Base-by-base conservation (phyloP, 2,113 vertebrate species). In the Sebastes fasciatus region DNA sequence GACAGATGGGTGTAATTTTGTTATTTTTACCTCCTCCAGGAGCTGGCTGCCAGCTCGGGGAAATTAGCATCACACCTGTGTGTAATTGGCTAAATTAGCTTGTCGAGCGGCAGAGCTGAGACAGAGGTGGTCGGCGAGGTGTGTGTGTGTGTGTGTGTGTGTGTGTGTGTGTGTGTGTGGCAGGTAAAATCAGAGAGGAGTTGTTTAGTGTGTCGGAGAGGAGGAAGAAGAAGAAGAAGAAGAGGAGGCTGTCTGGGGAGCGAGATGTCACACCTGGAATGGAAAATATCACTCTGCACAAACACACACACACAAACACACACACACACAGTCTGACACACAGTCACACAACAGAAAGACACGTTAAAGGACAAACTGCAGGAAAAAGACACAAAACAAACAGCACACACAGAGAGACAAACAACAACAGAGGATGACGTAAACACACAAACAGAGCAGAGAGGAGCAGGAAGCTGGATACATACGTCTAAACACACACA, bases 31-130 rank as follows among this genome's bases (percentile, higher is more conserved):
- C 93, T 94, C 95, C 92, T 94, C 92, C 89, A 89, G 93, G 91
- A 94, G 92, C 91, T 88, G 88, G 86, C 94, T 90, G 90, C 93
- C 92, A 91, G 88, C 93, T 92, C 94, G 73, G 93, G 91, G 92
- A 91, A 95, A 96, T 96, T 96, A 96, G 94, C 95, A 94, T 95
- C 95, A 92, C 95, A 96, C 95, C 95, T 96, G 95, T 93, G 92
- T 89, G 93, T 96, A 96, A 96, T 96, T 95, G 95, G 94, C 93
- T 94, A 93, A 96, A 95, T 95, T 94, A 95, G 95, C 91, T 94
- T 91, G 93, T 94, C 94, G 92, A 95, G 94, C 91, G 76, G 91
- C 90, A 91, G 90, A 86, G 86, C 92, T 89, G 93, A 94, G 86
- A 93, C 93, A 90, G 93, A 90, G 91, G 91, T 95, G 93, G 93